Evolutionary conservation across 2,797 vertebrate genomes (phyloP).

Genomic region (Artibeus jamaicensis): DNA sequence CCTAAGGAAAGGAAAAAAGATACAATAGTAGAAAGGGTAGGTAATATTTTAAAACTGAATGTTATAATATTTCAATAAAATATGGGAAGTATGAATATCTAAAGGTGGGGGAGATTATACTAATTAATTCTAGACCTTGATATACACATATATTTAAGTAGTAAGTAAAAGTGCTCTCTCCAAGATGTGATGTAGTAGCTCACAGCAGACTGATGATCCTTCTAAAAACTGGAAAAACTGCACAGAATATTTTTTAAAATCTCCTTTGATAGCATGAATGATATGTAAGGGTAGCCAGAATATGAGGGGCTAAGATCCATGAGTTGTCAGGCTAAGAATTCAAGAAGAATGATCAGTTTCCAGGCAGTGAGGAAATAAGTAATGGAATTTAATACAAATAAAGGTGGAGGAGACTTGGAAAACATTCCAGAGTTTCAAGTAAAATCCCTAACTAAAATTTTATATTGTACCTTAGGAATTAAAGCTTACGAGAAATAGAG

Average conservation of each 20-base stretch:
- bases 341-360: background rate
- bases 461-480: background rate
- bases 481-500: background rate
- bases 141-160: background rate
- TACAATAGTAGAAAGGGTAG: background rate
- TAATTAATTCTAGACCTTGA: background rate
- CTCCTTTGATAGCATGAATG: background rate
- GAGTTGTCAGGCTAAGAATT: background rate
- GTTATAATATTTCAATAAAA: background rate
- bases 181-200: background rate
- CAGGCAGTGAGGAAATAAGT: background rate
- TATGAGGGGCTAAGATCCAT: background rate
- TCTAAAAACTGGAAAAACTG: background rate
- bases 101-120: background rate
- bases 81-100: background rate
- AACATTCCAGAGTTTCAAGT: background rate
- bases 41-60: background rate
- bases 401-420: background rate
- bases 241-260: background rate
- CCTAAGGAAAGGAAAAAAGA: background rate
- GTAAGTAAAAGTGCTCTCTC: background rate
- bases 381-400: background rate
- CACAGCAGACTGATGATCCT: background rate
- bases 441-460: background rate
- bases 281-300: background rate